Evolutionary conservation across 2,797 vertebrate species (phyloP), one percentile per base, ranked within the genome.

Genomic region (Monodelphis domestica): DNA sequence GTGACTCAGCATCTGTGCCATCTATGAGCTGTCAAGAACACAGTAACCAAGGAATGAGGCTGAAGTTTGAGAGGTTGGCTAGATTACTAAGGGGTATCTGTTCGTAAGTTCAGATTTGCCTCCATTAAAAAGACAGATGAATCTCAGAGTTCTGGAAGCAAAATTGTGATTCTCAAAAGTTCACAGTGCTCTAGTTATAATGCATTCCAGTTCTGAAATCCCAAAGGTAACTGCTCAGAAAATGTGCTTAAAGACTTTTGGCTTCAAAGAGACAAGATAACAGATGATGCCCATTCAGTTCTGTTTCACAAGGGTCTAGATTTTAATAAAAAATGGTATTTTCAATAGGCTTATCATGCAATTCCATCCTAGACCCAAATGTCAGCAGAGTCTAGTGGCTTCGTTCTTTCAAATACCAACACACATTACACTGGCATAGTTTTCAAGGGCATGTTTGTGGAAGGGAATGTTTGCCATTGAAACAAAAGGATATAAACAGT

Each of bases 121-220:
- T 15, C 1, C 28, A 63, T 52, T 93, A 90, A n/a, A 53, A 24
- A 87, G 92, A 91, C 26, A 94, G 70, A 95, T 24, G 12, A 28
- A 21, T 21, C 91, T 87, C 17, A 0, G 0, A 51, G 54, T n/a
- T 2, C 4, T 92, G n/a, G 55, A 89, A 45, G 54, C 70, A 94
- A 93, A 92, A 24, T 11, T 91, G 38, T 55, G 94, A 93, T 70
- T 50, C 94, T 96, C 90, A 87, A 53, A 84, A 92, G 92, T 96
- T 97, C 96, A 96, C 56, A 96, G 33, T 97, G 94, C 78, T 94
- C 93, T 94, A 97, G 94, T 45, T 93, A 70, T 96, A 97, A 98
- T 97, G 96, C 89, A 96, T 96, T 97, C 96, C 33, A 92, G 89
- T 93, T 95, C 96, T 97, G 91, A 98, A 97, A 96, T 97, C 94